Conservation (phyloP, 2,888 invertebrate genomes). For the Psylliodes chrysocephalus region DNA sequence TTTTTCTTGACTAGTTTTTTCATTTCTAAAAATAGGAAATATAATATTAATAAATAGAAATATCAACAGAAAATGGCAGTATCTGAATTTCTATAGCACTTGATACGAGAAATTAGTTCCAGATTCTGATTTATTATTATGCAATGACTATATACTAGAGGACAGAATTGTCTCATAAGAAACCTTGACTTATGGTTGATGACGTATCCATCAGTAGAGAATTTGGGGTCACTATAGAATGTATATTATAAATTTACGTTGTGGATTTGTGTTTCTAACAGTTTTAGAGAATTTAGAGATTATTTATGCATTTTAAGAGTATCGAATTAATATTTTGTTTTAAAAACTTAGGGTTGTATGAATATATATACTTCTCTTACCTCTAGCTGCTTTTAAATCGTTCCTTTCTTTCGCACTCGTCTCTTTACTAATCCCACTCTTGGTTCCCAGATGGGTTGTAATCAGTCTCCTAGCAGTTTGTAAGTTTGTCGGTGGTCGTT, state of each 20-base stretch:
- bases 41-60: conserved; percentile 11
- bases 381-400: conserved; percentile 59
- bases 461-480: conserved; percentile 62
- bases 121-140: too few relatives aligned
- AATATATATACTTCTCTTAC: conserved; percentile 49
- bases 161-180: too few relatives aligned
- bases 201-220: too few relatives aligned
- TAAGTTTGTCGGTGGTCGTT: conserved; percentile 60
- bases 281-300: too few relatives aligned
- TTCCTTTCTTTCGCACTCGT: conserved; percentile 58
- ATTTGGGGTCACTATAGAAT: too few relatives aligned
- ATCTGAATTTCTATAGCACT: background rate
- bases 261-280: too few relatives aligned
- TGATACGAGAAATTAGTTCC: background rate
- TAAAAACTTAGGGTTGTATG: too few relatives aligned
- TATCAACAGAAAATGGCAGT: background rate
- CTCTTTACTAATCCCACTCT: conserved; percentile 58
- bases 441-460: conserved; percentile 60
- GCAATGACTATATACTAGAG: too few relatives aligned
- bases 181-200: too few relatives aligned
- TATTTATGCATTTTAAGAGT: too few relatives aligned
- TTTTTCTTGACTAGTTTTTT: conserved; percentile 57
- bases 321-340: too few relatives aligned
- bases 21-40: conserved; percentile 57
- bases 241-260: too few relatives aligned